Evolutionary conservation across 2,113 vertebrate genomes (phyloP).

Genomic region (Diglossa brunneiventris): DNA sequence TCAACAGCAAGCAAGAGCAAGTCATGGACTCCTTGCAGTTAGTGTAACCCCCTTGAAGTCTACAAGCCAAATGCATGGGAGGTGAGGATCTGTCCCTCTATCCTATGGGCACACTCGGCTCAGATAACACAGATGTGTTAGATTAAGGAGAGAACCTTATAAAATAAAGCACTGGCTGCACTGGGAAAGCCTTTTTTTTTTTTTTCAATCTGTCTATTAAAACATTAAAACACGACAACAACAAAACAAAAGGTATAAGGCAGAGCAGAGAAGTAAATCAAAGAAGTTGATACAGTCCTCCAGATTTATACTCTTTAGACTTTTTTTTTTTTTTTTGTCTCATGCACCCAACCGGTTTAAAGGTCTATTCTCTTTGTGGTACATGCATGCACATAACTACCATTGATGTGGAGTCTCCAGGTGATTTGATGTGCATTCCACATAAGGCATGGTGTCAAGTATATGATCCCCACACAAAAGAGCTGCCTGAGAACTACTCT

Average conservation of each 20-base stretch:
- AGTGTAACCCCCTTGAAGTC: conserved; percentile 23
- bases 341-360: conserved; percentile 25
- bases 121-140: conserved; percentile 57
- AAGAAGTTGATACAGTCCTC: neutral
- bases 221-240: neutral
- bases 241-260: neutral
- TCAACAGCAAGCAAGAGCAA: conserved; percentile 31
- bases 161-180: neutral
- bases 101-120: conserved; percentile 28
- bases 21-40: neutral
- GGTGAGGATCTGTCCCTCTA: neutral
- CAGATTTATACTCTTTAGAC: neutral
- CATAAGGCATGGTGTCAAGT: conserved; percentile 65
- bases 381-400: conserved; percentile 60
- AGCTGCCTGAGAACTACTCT: conserved; percentile 27
- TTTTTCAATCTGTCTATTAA: neutral
- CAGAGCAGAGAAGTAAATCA: neutral
- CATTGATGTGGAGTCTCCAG: conserved; percentile 59
- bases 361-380: conserved; percentile 50
- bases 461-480: conserved; percentile 54
- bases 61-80: neutral
- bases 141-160: conserved; percentile 35
- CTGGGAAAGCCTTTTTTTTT: neutral
- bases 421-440: conserved; percentile 71
- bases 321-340: neutral